Conservation (phyloP, 2,888 invertebrate species). For the Phyllotreta striolata region DNA sequence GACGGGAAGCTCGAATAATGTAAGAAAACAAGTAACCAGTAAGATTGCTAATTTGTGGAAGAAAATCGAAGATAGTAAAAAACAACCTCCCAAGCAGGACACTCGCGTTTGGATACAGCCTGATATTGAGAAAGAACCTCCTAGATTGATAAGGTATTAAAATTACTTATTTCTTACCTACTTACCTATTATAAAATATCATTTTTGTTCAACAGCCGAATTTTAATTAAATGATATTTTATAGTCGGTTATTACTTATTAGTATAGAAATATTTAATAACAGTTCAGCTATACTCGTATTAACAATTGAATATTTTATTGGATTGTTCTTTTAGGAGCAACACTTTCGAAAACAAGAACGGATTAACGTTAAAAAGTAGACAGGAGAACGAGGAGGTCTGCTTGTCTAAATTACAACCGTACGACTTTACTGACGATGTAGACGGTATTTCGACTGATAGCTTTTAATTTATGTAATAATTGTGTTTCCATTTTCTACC, state of each 20-base stretch:
- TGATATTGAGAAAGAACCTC: conserved; percentile 56
- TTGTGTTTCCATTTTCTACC: neutral
- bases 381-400: conserved; percentile 52
- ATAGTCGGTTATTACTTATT: too few relatives aligned
- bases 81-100: conserved; percentile 64
- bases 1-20: conserved; percentile 57
- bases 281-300: too few relatives aligned
- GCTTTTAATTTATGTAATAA: conserved; percentile 23
- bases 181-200: too few relatives aligned
- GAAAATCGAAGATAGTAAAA: conserved; percentile 75
- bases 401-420: conserved; percentile 64
- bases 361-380: conserved; percentile 48
- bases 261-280: too few relatives aligned
- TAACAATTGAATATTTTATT: conserved; percentile 6
- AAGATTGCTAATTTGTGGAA: conserved; percentile 85
- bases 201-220: too few relatives aligned
- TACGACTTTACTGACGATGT: conserved; percentile 62
- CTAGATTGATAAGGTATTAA: conserved; percentile 60
- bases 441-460: conserved; percentile 36
- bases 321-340: conserved; percentile 60
- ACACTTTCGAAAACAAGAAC: conserved; percentile 69
- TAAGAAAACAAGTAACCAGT: conserved; percentile 73
- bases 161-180: neutral
- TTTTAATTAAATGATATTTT: too few relatives aligned
- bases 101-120: conserved; percentile 55